Conservation (phyloP, 2,888 invertebrate species). For the Aphodius granarius region DNA sequence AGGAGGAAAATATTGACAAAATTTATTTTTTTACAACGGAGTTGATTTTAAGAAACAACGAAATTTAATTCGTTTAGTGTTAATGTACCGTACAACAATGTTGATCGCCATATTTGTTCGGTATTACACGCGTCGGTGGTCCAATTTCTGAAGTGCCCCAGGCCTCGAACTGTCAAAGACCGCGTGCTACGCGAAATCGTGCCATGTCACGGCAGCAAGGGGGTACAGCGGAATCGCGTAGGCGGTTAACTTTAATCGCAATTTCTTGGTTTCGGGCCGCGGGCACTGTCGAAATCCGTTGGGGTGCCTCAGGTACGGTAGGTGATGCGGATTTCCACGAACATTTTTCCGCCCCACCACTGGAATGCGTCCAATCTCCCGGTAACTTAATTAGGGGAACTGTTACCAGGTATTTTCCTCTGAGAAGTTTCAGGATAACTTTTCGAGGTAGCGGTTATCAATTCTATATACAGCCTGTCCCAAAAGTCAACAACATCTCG, state of each 20-base stretch:
- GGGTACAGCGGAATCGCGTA: slow-evolving; percentile 25
- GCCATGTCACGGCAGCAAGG: slow-evolving; percentile 4
- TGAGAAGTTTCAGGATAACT: background rate
- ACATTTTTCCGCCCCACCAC: slow-evolving; percentile 7
- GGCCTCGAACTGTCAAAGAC: slow-evolving; percentile 43
- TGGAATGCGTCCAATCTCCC: background rate
- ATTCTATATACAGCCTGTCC: background rate
- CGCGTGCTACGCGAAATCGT: slow-evolving; percentile 30
- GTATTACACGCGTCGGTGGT: slow-evolving; percentile 46
- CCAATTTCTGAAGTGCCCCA: slow-evolving; percentile 44
- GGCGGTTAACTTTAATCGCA: slow-evolving; percentile 37
- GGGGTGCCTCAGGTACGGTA: slow-evolving; percentile 19
- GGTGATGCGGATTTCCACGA: slow-evolving; percentile 16
- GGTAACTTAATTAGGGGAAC: background rate
- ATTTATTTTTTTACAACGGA: too few relatives aligned
- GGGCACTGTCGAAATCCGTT: slow-evolving; percentile 30
- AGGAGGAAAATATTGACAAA: too few relatives aligned
- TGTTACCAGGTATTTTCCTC: background rate
- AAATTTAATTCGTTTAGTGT: too few relatives aligned
- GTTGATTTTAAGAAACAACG: too few relatives aligned
- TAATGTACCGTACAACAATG: too few relatives aligned
- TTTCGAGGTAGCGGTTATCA: background rate
- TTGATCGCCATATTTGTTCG: too few relatives aligned
- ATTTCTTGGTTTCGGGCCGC: slow-evolving; percentile 35
- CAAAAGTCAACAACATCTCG: too few relatives aligned